These are phyloP conservation scores for Plagiodera versicolora DNA, from an alignment of 2,888 invertebrate genomes.

Conservation along the genomic window DNA sequence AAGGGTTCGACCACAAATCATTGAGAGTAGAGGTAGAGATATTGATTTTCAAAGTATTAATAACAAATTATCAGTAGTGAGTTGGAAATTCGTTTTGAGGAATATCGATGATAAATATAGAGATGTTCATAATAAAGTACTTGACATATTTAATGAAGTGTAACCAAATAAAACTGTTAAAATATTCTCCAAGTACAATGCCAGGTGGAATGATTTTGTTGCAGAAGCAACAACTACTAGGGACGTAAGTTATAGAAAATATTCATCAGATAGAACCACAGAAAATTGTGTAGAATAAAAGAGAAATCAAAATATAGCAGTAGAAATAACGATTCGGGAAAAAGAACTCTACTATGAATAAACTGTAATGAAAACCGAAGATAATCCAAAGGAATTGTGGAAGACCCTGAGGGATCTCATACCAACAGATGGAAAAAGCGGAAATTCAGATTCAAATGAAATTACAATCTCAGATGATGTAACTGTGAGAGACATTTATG, in stretches of 20 bases:
- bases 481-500: too few species aligned
- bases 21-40: conserved; percentile 1
- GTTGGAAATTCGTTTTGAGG: not conserved
- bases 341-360: not conserved
- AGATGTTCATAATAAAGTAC: not conserved
- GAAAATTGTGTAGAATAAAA: not conserved
- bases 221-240: conserved; percentile 2
- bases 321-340: not conserved
- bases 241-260: not conserved
- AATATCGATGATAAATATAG: conserved; percentile 3
- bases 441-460: too few species aligned
- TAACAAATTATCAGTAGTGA: too few species aligned
- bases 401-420: not conserved
- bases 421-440: too few species aligned
- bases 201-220: not conserved
- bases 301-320: not conserved
- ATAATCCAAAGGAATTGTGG: not conserved
- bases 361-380: not conserved
- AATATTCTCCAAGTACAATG: not conserved
- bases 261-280: not conserved
- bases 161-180: not conserved
- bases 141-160: not conserved
- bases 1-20: conserved; percentile 1
- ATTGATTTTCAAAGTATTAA: conserved; percentile 1
- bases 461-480: too few species aligned